Base-by-base conservation (phyloP, 2,888 invertebrate species). In the Chymomyza amoena region DNA sequence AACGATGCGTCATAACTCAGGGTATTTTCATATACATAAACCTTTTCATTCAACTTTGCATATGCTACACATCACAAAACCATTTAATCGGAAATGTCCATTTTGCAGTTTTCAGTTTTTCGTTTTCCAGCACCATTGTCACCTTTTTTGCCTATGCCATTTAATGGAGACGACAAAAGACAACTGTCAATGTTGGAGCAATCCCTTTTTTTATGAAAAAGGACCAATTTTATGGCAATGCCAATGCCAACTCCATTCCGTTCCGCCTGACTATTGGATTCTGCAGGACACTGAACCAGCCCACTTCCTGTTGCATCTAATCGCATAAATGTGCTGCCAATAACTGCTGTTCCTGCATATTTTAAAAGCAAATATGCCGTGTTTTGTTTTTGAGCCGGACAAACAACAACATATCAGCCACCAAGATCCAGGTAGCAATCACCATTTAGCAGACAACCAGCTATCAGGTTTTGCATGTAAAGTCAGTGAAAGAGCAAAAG, bases 311-410 rank as follows among this genome's bases (percentile, higher is more conserved):
- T 84, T 87, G 88, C 83, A 83, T 81, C 87, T 83, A 84, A 88
- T 88, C 88, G 87, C 77, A 83, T 86, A 83, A 84, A 88, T 88
- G 76, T 87, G 88, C 75, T 81, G 74, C 87, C 84, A 84, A 84
- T 88, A 80, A 78, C 78, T 81, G 78, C 78, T 69, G 70, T 70
- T 76, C 66, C 68, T 84, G 84, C 80, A 84, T 84, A 84, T 84
- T 84, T 84, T 79, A 88, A 76, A 79, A 78, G 84, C 78, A 79
- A 87, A 73, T 76, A 72, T 69, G 64, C 69, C 60, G 57, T 75
- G 68, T 68, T 70, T 70, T 71, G 72, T 54, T 65, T 69, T 13
- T 36, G 16, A 45, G 13, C 39, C 10, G 39, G 13, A 45, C 39
- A 45, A 45, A 45, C 39, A 39, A 39, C 10, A 39, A 36, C 36